Percentiles rank a stretch among this genome's conserved stretches.
Evolutionary conservation across 2,888 invertebrate species (phyloP).

Genomic region (Tricholauxania praeusta): DNA sequence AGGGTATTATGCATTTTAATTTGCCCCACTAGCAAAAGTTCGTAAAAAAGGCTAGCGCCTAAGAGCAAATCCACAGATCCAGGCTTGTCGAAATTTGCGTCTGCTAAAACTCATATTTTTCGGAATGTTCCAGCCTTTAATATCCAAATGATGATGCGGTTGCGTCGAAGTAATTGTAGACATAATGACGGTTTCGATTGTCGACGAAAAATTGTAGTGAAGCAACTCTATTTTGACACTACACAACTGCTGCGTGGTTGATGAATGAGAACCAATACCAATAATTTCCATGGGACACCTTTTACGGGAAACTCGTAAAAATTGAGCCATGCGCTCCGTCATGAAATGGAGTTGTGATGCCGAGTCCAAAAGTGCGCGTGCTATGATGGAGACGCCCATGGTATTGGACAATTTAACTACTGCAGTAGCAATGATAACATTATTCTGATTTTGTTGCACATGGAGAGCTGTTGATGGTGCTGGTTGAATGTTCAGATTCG

Average conservation of each 20-base stretch:
- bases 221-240: slow-evolving; percentile 8
- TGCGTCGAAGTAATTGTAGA: slow-evolving; percentile 25
- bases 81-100: slow-evolving; percentile 23
- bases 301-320: slow-evolving; percentile 13
- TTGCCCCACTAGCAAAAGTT: slow-evolving; percentile 20
- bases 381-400: slow-evolving; percentile 2
- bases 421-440: slow-evolving; percentile 31
- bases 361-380: too few relatives aligned
- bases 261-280: slow-evolving; percentile 23
- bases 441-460: neutral
- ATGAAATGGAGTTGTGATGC: too few relatives aligned
- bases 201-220: slow-evolving; percentile 8
- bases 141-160: slow-evolving; percentile 11
- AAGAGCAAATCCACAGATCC: slow-evolving; percentile 12
- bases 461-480: neutral
- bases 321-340: slow-evolving; percentile 36
- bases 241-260: slow-evolving; percentile 17
- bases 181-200: slow-evolving; percentile 17
- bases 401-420: slow-evolving; percentile 17
- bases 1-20: neutral
- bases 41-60: slow-evolving; percentile 1
- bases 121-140: slow-evolving; percentile 23
- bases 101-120: slow-evolving; percentile 30
- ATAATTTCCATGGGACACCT: slow-evolving; percentile 19
- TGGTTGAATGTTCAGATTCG: neutral